Percentiles rank a stretch among this genome's conserved stretches.
Evolutionary conservation across 2,888 invertebrate genomes (phyloP).

Genomic region (Trichacis sp.): DNA sequence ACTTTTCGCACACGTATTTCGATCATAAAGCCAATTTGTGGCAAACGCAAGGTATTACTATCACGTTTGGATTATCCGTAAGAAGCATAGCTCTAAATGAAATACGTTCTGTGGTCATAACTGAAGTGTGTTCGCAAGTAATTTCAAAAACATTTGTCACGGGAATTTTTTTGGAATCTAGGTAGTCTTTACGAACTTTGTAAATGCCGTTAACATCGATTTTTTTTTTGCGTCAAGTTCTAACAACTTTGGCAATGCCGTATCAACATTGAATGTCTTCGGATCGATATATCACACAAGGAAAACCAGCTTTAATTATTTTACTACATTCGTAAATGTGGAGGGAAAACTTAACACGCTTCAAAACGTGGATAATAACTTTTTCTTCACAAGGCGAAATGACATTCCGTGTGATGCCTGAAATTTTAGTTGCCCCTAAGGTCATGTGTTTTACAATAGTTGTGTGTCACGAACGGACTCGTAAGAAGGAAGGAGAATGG

Average conservation of each 20-base stretch:
- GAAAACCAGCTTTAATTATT: conserved; percentile 1
- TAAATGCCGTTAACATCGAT: not conserved
- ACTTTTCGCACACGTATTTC: too few relatives aligned
- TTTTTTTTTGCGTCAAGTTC: not conserved
- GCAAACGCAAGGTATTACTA: conserved; percentile 13
- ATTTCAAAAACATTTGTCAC: conserved; percentile 26
- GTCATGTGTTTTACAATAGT: too few relatives aligned
- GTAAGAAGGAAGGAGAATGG: too few relatives aligned
- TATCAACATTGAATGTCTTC: not conserved
- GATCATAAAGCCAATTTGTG: conserved; percentile 10
- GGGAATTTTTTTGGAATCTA: conserved; percentile 17
- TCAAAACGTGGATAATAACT: too few relatives aligned
- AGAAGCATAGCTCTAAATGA: conserved; percentile 29
- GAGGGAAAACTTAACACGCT: not conserved
- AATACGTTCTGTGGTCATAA: conserved; percentile 32
- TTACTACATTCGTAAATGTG: not conserved
- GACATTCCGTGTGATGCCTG: too few relatives aligned
- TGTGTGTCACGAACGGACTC: too few relatives aligned
- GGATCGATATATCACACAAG: conserved; percentile 2
- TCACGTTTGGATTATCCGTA: conserved; percentile 5
- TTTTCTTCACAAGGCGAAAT: too few relatives aligned
- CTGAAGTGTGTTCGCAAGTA: conserved; percentile 36
- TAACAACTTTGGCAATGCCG: not conserved
- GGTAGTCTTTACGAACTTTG: too few relatives aligned
- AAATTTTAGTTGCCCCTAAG: too few relatives aligned